A percentile compares a stretch with the other conserved stretches of the same genome.
These are phyloP conservation scores for Saguinus imperator DNA, from an alignment of 2,113 vertebrate genomes.

Conservation along the genomic window DNA sequence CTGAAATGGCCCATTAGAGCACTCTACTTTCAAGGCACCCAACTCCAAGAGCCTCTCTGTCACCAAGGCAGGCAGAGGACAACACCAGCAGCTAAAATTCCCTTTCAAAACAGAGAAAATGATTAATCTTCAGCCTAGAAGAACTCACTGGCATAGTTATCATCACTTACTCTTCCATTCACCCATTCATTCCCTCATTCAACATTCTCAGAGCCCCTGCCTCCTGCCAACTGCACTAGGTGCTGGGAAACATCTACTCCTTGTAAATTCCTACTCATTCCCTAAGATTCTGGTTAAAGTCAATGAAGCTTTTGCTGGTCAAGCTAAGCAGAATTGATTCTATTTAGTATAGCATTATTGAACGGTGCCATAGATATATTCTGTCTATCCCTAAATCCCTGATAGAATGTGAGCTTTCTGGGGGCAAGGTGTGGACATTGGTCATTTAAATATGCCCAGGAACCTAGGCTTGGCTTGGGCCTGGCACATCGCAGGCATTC, in stretches of 20 bases:
- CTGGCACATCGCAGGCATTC: not conserved
- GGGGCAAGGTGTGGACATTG: not conserved
- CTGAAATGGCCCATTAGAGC: conserved; percentile 30
- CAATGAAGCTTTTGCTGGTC: not conserved
- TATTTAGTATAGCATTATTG: not conserved
- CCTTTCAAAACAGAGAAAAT: conserved; percentile 40
- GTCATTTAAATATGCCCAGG: conserved; percentile 2
- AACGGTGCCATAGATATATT: not conserved
- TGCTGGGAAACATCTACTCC: not conserved
- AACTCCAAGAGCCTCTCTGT: conserved; percentile 37
- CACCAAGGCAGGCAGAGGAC: conserved; percentile 30
- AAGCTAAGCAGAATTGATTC: not conserved
- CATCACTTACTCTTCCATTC: not conserved
- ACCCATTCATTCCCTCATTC: not conserved
- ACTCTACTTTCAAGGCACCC: conserved; percentile 2
- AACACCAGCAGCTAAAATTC: conserved; percentile 34
- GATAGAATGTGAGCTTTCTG: not conserved
- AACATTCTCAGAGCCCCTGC: not conserved
- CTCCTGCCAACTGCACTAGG: not conserved
- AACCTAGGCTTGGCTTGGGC: conserved; percentile 19
- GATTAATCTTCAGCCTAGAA: not conserved
- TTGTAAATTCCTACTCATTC: not conserved
- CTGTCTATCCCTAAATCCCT: not conserved
- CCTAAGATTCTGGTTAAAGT: conserved; percentile 21
- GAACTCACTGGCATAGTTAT: not conserved